A percentile compares a stretch with the other conserved stretches of the same genome.
Conservation (phyloP, 2,797 vertebrate species). For the Erethizon dorsatum region DNA sequence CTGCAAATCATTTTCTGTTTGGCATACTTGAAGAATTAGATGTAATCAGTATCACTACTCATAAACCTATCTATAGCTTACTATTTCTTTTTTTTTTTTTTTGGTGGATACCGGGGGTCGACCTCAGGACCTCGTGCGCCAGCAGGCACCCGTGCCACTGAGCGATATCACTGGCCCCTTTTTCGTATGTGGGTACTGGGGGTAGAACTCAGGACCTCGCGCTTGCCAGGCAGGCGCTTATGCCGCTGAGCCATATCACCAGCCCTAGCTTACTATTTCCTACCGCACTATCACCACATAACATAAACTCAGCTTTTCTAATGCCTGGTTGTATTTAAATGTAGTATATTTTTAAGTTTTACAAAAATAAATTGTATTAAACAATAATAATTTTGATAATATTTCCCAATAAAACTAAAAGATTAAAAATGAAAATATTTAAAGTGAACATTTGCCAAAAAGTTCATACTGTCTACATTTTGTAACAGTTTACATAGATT, state of each 20-base stretch:
- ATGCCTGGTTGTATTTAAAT: background rate
- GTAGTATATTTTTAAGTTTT: background rate
- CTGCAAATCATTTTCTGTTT: background rate
- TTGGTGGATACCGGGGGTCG: no score
- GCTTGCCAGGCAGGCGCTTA: no score
- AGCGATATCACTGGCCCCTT: no score
- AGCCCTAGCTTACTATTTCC: background rate
- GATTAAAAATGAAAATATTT: background rate
- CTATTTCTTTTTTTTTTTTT: background rate
- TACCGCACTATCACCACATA: background rate
- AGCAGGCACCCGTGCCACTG: no score
- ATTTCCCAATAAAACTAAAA: background rate
- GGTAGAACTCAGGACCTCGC: no score
- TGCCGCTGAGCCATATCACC: no score
- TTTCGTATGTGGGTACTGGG: no score
- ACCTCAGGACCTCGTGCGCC: no score
- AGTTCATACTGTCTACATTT: background rate
- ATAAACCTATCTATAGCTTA: background rate
- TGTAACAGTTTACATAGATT: background rate
- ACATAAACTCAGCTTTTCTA: background rate
- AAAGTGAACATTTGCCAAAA: background rate
- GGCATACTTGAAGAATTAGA: background rate
- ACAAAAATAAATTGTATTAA: background rate
- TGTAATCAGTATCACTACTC: background rate
- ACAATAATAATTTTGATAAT: background rate